A percentile compares a stretch with the other conserved stretches of the same genome.
Conservation (phyloP, 1,140 invertebrate genomes). For the Chironomus striatipennis region DNA sequence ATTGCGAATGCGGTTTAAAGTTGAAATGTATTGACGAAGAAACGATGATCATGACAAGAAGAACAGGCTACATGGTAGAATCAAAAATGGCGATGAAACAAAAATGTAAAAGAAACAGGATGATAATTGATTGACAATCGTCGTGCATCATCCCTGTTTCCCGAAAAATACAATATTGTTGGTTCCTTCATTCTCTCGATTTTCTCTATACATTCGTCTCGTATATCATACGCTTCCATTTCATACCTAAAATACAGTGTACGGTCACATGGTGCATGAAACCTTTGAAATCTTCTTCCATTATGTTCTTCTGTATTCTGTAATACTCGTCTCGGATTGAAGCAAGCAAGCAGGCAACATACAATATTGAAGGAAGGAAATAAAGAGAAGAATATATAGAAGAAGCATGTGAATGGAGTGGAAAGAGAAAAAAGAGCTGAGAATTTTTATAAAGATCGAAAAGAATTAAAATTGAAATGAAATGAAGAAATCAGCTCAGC, state of each 20-base stretch:
- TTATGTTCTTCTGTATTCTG: neutral
- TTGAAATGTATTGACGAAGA: neutral
- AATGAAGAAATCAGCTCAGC: neutral
- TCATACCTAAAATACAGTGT: neutral
- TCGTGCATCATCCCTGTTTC: conserved; percentile 5
- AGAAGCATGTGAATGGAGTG: too few relatives aligned
- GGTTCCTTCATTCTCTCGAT: conserved; percentile 19
- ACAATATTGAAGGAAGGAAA: too few relatives aligned
- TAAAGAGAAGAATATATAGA: too few relatives aligned
- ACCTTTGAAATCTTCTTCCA: neutral
- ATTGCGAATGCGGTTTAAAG: neutral
- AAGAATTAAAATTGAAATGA: neutral
- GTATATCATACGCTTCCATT: neutral
- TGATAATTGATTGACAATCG: conserved; percentile 9
- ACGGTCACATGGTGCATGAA: neutral
- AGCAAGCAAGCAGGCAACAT: too few relatives aligned
- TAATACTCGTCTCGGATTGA: too few relatives aligned
- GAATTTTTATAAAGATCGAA: neutral
- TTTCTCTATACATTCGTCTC: neutral
- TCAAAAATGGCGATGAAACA: neutral
- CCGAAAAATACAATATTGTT: neutral
- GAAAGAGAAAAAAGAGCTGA: too few relatives aligned
- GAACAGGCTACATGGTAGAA: neutral
- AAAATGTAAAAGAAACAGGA: conserved; percentile 10
- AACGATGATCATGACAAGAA: neutral